Evolutionary conservation across 1,140 invertebrate species (phyloP).

Genomic region (Zaprionus capensis): DNA sequence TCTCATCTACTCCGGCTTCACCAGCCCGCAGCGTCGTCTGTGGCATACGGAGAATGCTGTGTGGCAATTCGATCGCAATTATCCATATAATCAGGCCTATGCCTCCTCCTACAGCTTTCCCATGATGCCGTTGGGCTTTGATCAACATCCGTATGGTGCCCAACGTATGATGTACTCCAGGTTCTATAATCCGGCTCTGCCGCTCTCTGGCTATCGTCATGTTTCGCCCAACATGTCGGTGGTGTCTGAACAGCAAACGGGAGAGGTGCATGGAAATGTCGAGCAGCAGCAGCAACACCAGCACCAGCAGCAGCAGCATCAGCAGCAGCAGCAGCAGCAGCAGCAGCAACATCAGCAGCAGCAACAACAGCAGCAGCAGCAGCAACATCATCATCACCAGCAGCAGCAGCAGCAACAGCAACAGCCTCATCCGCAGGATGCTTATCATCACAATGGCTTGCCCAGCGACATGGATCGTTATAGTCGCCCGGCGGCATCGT

Average conservation of each 20-base stretch:
- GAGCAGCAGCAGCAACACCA: slow-evolving; percentile 28
- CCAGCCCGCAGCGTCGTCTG: slow-evolving; percentile 59
- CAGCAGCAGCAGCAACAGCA: slow-evolving; percentile 5
- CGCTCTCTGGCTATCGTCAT: slow-evolving; percentile 41
- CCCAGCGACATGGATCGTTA: slow-evolving; percentile 25
- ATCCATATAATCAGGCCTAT: slow-evolving; percentile 68
- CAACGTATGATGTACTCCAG: slow-evolving; percentile 65
- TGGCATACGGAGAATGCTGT: slow-evolving; percentile 68
- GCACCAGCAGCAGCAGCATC: slow-evolving; percentile 7
- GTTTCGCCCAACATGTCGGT: slow-evolving; percentile 23
- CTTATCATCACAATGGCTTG: slow-evolving; percentile 8
- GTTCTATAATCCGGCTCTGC: slow-evolving; percentile 49
- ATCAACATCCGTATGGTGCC: slow-evolving; percentile 48
- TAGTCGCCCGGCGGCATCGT: slow-evolving; percentile 6
- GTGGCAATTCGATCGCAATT: slow-evolving; percentile 73
- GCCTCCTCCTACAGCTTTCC: slow-evolving; percentile 60
- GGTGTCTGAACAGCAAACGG: slow-evolving; percentile 25
- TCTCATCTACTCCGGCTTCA: slow-evolving; percentile 53
- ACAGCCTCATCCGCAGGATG: slow-evolving; percentile 7
- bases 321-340: slow-evolving; percentile 23
- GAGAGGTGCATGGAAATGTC: slow-evolving; percentile 29
- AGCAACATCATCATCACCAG: slow-evolving; percentile 15
- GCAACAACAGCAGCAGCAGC: slow-evolving; percentile 19
- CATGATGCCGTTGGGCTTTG: slow-evolving; percentile 65
- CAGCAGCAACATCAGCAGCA: slow-evolving; percentile 19